Conservation (phyloP, 2,113 vertebrate species). For the Tonatia bakeri region DNA sequence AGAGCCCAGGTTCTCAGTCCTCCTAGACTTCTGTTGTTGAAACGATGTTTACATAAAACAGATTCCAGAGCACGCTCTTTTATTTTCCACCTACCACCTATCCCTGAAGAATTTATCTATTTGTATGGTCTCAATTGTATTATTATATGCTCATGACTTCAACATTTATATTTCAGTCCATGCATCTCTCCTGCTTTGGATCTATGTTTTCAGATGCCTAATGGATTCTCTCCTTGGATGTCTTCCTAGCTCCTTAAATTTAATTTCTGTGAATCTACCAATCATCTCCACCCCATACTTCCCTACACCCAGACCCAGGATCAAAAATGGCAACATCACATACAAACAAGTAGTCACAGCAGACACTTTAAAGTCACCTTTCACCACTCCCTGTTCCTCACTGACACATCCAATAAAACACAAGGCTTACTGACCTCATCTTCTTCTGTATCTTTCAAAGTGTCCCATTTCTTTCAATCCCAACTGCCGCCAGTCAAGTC, state of each 20-base stretch:
- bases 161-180: background rate
- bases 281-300: background rate
- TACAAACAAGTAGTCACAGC: background rate
- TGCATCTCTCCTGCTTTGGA: background rate
- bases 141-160: background rate
- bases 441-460: background rate
- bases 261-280: background rate
- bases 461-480: background rate
- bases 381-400: background rate
- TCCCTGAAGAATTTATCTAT: background rate
- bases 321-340: background rate
- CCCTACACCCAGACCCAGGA: background rate
- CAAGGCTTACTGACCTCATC: background rate
- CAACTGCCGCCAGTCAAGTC: background rate
- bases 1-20: background rate
- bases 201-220: background rate
- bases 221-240: background rate
- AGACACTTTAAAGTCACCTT: background rate
- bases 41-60: background rate
- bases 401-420: background rate
- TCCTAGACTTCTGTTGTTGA: background rate
- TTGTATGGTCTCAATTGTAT: background rate
- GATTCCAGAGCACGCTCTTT: background rate
- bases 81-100: background rate
- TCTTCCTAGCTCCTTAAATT: background rate